phyloP scores from a whole-genome alignment of 2,888 invertebrate genomes.

The Athalia rosae region DNA sequence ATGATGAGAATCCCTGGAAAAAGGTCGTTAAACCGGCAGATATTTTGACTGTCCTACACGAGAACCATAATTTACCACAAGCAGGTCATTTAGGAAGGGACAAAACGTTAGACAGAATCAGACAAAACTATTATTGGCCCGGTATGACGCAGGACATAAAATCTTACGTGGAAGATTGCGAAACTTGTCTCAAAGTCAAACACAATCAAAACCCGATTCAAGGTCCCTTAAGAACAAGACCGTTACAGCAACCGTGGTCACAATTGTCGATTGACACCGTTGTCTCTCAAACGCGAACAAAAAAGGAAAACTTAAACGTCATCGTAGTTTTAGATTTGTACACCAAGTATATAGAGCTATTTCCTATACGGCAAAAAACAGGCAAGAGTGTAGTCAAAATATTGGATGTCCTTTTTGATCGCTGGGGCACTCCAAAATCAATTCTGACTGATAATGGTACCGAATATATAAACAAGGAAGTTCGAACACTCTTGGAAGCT shows the following conservation, averaged over 20 bases:
- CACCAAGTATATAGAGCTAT: constrained; percentile 48
- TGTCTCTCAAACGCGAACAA: constrained; percentile 42
- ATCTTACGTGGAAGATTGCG: constrained; percentile 46
- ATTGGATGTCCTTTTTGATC: constrained; percentile 36
- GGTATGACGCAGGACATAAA: constrained; percentile 44
- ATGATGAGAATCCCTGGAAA: constrained; percentile 21
- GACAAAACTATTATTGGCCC: constrained; percentile 23
- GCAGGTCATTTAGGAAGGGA: constrained; percentile 41
- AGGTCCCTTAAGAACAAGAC: constrained; percentile 33
- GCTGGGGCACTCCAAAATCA: constrained; percentile 33
- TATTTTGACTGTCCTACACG: constrained; percentile 10
- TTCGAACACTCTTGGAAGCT: not conserved
- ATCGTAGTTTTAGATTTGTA: constrained; percentile 47
- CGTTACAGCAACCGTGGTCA: constrained; percentile 44
- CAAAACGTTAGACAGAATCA: constrained; percentile 37
- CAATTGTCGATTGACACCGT: constrained; percentile 46
- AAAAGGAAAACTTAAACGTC: constrained; percentile 39
- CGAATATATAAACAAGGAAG: constrained; percentile 9
- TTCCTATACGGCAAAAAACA: constrained; percentile 32
- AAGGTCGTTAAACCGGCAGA: constrained; percentile 32
- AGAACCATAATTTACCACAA: constrained; percentile 37
- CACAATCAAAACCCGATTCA: constrained; percentile 45
- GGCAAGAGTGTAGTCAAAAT: constrained; percentile 37
- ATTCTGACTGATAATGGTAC: constrained; percentile 17
- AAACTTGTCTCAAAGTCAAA: constrained; percentile 42